Base-by-base conservation (phyloP, 1,140 invertebrate genomes). In the Drosophila sucinea region DNA sequence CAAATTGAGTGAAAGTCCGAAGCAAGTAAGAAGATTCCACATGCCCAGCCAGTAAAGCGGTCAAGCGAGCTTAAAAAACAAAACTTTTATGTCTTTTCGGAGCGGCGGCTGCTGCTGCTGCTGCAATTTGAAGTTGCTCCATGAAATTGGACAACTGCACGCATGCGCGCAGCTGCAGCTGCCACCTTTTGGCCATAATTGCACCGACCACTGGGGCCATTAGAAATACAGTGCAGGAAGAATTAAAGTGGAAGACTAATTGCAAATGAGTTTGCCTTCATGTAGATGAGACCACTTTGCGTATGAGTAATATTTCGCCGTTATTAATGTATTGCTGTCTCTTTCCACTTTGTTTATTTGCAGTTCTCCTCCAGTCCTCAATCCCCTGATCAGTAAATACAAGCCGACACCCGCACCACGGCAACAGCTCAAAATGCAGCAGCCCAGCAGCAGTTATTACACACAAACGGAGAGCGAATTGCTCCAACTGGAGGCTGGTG, bases 391-490 rank as follows among this genome's bases (percentile, higher is more conserved):
- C 33, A 55, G 41, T 56, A 89, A 70, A 60, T 87, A 70, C 55
- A 89, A 89, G 64, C 84, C 84, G 60, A 90, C 85, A 11, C 84
- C 84, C 33, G 85, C 85, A 47, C 84, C 84, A 7, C 85, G 85
- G 17, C 51, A 62, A 3, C 69, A 61, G 33, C 4, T 47, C 68
- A 78, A 73, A 60, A 91, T 91, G 90, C 86, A 91, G 67, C 90
- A 91, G 57, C 84, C 87, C 33, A 69, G 73, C 77, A 91, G 83
- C 84, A 91, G 89, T 60, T 91, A 91, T 62, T 91, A 91, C 63
- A 91, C 90, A 30, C 90, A 91, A 68, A 91, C 90, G 38, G 90
- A 91, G 61, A 91, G 90, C 65, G 90, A 91, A 66, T 54, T 91
- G 70, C 67, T 91, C 65, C 90, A 91, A 66, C 70, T 91, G 33